Base-by-base conservation (phyloP, 1,140 invertebrate species). In the Vollenhovia emeryi region DNA sequence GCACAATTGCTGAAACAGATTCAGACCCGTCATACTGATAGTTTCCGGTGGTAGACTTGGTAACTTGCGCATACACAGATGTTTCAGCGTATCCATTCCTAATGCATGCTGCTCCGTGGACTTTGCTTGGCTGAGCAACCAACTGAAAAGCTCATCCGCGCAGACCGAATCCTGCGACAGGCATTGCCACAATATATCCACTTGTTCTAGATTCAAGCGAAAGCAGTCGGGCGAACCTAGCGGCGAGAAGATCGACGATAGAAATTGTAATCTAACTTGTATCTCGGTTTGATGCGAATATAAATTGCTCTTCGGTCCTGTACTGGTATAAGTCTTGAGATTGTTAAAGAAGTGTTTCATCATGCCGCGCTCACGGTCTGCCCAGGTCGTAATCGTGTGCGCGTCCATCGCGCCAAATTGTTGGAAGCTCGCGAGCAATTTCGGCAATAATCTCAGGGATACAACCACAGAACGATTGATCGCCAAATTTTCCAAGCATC, bases 291-390 rank as follows among this genome's bases (percentile, higher is more conserved):
- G 97, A 94, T 98, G 98, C 43, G 97, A 97, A 94, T 98, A 98
- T 83, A 97, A 94, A 88, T 93, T 94, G n/a, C 88, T 93, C n/a
- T 92, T 92, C 36, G 91, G 88, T 43, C 92, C 92, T 0, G 83
- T 91, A 83, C 48, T 94, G 66, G 95, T 95, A 86, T 97, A 97
- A 48, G 96, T 96, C 30, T 96, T 96, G 59, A 97, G 93, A 93
- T 99, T 98, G 90, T 97, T 97, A 88, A 99, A 98, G 94, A 99
- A 99, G 93, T 98, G 96, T 15, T 97, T 96, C 97, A 99, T 98
- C 98, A 99, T 98, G 66, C 97, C 96, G 90, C 98, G 97, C 88
- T 98, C 97, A 52, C 97, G 96, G 91, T 99, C 98, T 4, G 98
- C 98, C 98, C 98, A 99, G 91, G 97, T 96, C 0, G 97, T 98